Base-by-base conservation (phyloP, 2,888 invertebrate genomes). In the Julus scanicus region DNA sequence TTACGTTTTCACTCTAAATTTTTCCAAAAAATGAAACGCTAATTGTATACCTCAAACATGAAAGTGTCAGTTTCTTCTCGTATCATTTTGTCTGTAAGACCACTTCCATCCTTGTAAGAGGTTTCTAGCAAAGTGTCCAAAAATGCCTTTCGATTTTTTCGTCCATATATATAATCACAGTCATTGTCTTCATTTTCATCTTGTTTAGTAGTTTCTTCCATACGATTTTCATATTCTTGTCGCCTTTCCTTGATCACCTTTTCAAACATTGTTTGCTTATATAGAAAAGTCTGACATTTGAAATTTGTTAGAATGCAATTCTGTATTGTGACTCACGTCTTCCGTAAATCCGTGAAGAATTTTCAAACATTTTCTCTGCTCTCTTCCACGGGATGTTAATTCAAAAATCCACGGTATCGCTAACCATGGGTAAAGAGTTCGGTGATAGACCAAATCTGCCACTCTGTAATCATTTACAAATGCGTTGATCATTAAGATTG, bases 121-220 rank as follows among this genome's bases (percentile, higher is more conserved):
- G 96, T 84, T 48, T 88, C 85, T 84, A 98, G 94, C 94, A 98
- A 94, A 89, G 98, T 94, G 92, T 98, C 98, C 90, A 98, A 94
- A 93, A 98, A 96, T 0, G 98, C 97, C 90, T 96, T 93, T 86
- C 97, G 94, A 92, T 96, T 95, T 93, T 97, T 96, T 40, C 85
- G 84, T 17, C 90, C 91, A 87, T 84, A 84, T 17, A 84, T 40
- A 40, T 40, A 40, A 40, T 84, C 9, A 13, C n/a, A n/a, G n/a
- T 84, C 84, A 40, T 39, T 9, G 39, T 39, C 39, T 8, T 84
- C 20, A 48, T 40, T 13, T 29, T 48, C 13, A 0, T 29, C 39
- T 29, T 84, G 15, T 84, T 40, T n/a, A 4, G n/a, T 48, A 40
- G 2, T 40, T 84, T 84, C 40, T n/a, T 20, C 44, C n/a, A 39